A percentile compares a stretch with the other conserved stretches of the same genome.
These are phyloP conservation scores for Conus betulinus DNA, from an alignment of 1,140 invertebrate genomes.

Conservation along the genomic window DNA sequence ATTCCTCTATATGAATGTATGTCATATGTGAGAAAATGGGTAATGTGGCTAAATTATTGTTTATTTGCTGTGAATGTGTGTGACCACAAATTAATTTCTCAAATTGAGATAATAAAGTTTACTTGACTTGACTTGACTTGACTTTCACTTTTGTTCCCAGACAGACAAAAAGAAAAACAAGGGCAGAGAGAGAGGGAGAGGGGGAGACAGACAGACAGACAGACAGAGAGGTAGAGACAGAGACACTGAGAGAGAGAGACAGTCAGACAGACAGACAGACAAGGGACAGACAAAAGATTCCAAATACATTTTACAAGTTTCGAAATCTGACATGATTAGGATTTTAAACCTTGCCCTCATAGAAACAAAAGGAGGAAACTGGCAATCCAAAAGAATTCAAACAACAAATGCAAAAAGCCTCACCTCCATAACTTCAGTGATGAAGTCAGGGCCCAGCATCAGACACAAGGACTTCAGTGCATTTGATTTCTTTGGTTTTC, in stretches of 20 bases:
- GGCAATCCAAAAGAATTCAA: too few species aligned
- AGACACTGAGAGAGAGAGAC: neutral
- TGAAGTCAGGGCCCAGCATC: conserved; percentile 74
- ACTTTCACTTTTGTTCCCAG: neutral
- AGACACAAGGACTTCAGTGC: conserved; percentile 71
- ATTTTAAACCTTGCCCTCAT: too few species aligned
- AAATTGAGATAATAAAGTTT: too few species aligned
- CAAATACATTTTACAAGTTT: neutral
- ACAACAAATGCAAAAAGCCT: neutral
- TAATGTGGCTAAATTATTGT: too few species aligned
- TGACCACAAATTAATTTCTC: too few species aligned
- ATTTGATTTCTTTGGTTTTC: conserved; percentile 70
- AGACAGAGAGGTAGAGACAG: neutral
- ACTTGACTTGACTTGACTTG: too few species aligned
- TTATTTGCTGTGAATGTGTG: too few species aligned
- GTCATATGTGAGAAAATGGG: too few species aligned
- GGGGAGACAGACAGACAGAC: neutral
- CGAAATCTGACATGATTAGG: too few species aligned
- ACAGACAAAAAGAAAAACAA: neutral
- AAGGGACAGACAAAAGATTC: neutral
- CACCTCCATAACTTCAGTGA: conserved; percentile 71
- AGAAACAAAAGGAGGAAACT: too few species aligned
- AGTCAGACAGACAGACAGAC: neutral
- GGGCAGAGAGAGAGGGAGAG: neutral
- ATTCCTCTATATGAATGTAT: too few species aligned